Percentiles rank a stretch among this genome's conserved stretches.
These are phyloP conservation scores for Calosoma granatense DNA, from an alignment of 1,140 invertebrate species.

Conservation along the genomic window DNA sequence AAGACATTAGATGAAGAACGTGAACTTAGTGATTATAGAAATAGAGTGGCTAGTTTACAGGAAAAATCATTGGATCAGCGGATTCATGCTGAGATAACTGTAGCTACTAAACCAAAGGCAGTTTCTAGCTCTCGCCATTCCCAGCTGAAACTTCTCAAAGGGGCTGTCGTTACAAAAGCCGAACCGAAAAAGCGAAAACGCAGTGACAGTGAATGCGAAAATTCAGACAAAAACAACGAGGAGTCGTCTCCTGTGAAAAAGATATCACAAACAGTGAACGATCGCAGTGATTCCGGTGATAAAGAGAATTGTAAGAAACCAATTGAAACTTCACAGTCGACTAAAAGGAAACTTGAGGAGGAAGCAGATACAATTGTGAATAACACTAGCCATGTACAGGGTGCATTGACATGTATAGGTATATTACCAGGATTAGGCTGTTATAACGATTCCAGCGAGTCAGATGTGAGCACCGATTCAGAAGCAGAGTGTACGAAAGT, in stretches of 20 bases:
- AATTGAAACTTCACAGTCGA: not conserved
- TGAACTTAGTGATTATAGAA: constrained; percentile 75
- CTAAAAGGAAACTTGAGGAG: not conserved
- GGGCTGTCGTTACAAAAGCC: constrained; percentile 46
- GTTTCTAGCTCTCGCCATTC: constrained; percentile 26
- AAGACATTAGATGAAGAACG: constrained; percentile 69
- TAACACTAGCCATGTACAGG: not conserved
- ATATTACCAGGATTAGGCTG: constrained; percentile 66
- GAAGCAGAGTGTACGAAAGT: constrained; percentile 39
- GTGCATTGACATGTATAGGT: constrained; percentile 54
- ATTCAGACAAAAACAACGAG: constrained; percentile 19
- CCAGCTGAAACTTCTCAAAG: constrained; percentile 48
- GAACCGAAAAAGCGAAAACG: constrained; percentile 47
- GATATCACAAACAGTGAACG: too few species aligned
- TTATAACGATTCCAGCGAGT: constrained; percentile 59
- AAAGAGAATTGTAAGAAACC: not conserved
- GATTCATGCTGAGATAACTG: constrained; percentile 43
- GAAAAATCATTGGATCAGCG: constrained; percentile 61
- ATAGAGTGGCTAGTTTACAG: constrained; percentile 62
- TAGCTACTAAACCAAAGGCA: constrained; percentile 24
- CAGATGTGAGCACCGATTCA: constrained; percentile 48
- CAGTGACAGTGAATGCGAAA: constrained; percentile 40
- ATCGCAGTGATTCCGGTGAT: not conserved
- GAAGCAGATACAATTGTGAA: not conserved
- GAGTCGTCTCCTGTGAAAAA: constrained; percentile 15